Conservation (phyloP, 2,113 vertebrate species). For the mouse (Mus musculus) region GRCm39 chr9:32524501-32525000, state of each 20-base stretch:
- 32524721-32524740: slow-evolving; percentile 85
- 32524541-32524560: slow-evolving; percentile 73
- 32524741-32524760: slow-evolving; percentile 90
- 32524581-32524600: slow-evolving; percentile 87
- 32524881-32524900: slow-evolving; percentile 77
- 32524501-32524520: slow-evolving; percentile 28
- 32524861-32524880: slow-evolving; percentile 75
- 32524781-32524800: slow-evolving; percentile 78
- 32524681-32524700: slow-evolving; percentile 93
- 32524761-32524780: slow-evolving; percentile 86
- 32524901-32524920: background rate
- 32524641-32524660: slow-evolving; percentile 91
- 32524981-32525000: background rate
- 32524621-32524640: slow-evolving; percentile 88
- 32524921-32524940: background rate
- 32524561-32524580: slow-evolving; percentile 88
- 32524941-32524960: background rate
- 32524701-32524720: slow-evolving; percentile 86
- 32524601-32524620: slow-evolving; percentile 82
- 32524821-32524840: background rate
- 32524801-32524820: background rate
- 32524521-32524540: slow-evolving; percentile 85
- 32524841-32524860: slow-evolving; percentile 62
- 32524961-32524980: background rate
- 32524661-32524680: slow-evolving; percentile 92